Base-by-base conservation (phyloP, 2,113 vertebrate genomes). In the Prionailurus bengalensis region DNA sequence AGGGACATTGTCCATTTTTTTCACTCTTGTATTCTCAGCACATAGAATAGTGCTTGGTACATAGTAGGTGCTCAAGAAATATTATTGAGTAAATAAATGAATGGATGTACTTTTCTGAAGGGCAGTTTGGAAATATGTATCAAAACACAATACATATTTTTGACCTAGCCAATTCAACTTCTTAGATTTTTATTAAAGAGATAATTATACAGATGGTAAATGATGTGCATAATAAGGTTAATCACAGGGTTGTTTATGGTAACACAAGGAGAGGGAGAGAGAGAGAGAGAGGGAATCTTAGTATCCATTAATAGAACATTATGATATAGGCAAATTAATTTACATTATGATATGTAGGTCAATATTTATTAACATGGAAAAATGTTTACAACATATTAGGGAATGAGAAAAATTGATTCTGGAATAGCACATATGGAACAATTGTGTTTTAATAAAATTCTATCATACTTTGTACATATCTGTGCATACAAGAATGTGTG, bases 61-160 rank as follows among this genome's bases (percentile, higher is more conserved):
- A 39, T 58, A 61, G 45, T 39, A 55, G 65, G 29, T 48, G 36
- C 51, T 89, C 53, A 58, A 84, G 79, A 89, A 93, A 27, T 78
- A 70, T 70, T 89, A 78, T 1, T 78, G 36, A 51, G 70, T 61
- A 96, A 61, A 58, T 79, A 31, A 95, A 83, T 84, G 58, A 96
- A 93, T 39, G 25, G 21, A 25, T 58, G 33, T 58, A n/a, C 31
- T 89, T 83, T 76, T 42, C 58, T 93, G 61, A 48, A 89, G 51
- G 79, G 63, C 31, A 39, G 7, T 89, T 96, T 58, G 55, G 33
- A 39, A 93, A 55, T 83, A 83, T 76, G 68, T 58, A 66, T 61
- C 68, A 66, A 83, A 91, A 70, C 51, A 68, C 36, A 83, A 61
- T 63, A 68, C 12, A 29, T 61, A 92, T 36, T 33, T 92, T 94